phyloP scores from a whole-genome alignment of 2,888 invertebrate species.

The Piscicola geometra region DNA sequence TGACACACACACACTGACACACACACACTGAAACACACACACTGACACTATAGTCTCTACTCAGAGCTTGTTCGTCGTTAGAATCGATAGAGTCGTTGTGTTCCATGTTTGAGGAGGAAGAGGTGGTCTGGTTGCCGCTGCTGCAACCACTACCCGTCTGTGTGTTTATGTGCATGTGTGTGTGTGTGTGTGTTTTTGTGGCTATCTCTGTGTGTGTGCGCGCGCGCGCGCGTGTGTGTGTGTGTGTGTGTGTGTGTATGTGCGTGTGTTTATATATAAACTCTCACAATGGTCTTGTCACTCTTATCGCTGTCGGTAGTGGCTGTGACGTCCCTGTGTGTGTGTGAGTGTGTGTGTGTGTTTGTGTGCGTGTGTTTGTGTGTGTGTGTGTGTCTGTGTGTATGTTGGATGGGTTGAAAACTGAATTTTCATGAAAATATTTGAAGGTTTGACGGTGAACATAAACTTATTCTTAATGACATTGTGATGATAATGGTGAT shows the following conservation, averaged over 20 bases:
- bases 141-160: constrained; percentile 34
- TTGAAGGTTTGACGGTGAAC: background rate
- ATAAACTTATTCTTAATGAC: background rate
- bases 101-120: constrained; percentile 1
- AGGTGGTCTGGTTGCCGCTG: constrained; percentile 22
- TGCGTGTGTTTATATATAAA: background rate
- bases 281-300: constrained; percentile 57
- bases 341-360: no score
- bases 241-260: background rate
- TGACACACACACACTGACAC: no score
- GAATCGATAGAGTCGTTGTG: constrained; percentile 25
- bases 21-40: no score
- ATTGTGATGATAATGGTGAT: constrained; percentile 5
- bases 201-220: no score
- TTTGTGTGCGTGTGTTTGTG: no score
- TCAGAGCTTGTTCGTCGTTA: background rate
- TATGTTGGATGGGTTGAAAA: background rate
- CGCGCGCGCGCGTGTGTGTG: no score
- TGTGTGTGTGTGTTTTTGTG: no score
- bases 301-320: constrained; percentile 64
- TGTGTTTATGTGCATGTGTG: no score
- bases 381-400: background rate
- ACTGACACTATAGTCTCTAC: constrained; percentile 27
- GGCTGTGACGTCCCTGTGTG: constrained; percentile 54
- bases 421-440: background rate